Evolutionary conservation across 1,140 invertebrate genomes (phyloP), one percentile per base, ranked within the genome.

Genomic region (Drosophila pseudoobscura): DNA sequence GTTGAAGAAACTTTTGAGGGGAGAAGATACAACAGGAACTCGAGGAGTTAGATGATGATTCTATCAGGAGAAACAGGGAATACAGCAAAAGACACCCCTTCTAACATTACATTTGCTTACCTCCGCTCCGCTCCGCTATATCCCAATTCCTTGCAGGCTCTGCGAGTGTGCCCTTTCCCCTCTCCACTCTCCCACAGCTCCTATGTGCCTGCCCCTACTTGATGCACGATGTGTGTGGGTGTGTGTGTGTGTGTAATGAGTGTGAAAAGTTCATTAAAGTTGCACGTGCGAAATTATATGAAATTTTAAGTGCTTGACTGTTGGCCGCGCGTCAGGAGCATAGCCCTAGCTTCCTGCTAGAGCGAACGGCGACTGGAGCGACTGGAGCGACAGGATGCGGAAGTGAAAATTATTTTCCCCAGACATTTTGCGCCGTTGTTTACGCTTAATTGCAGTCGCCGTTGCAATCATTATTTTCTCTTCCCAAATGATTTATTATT

Each of bases 211-310:
- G 17, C 39, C 15, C 51, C 45, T 57, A 56, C 51, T 31, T 46
- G 35, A 45, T 47, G 55, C 31, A 44, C 44, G 46, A 9, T 50
- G 17, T 64, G 35, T 52, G 49, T 59, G 46, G 46, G 59, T 29
- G 60, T 49, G 72, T 64, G 61, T 71, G 45, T 78, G 54, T 68
- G 69, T 71, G 82, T 80, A 87, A 87, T 80, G 78, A 78, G 82
- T 85, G 82, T 75, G 82, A 85, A 85, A 85, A 82, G 78, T 85
- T 82, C 82, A 85, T 85, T 80, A 85, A 85, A 85, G 64, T 87
- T 85, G 79, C 78, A 85, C 78, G 82, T 85, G 82, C 63, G 64
- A 85, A 87, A 82, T 87, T 85, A 78, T 76, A 76, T 75, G 52
- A 75, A 76, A 76, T 76, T 87, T 87, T 80, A 80, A 85, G 77